Percentiles rank a stretch among this genome's conserved stretches.
Conservation (phyloP, 1,140 invertebrate species). For the Lutraria rhynchaena region DNA sequence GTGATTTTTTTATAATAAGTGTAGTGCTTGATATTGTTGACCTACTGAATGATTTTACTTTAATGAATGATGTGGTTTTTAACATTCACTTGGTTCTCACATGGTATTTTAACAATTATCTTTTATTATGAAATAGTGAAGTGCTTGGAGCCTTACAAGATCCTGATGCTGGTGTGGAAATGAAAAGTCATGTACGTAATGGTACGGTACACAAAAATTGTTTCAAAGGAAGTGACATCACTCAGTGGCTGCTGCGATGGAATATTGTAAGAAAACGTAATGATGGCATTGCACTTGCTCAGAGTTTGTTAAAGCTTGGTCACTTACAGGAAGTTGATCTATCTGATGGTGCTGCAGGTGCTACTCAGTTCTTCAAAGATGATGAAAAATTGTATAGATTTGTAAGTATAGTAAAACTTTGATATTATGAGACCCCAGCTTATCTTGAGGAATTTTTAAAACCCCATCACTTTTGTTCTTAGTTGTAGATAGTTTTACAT, state of each 20-base stretch:
- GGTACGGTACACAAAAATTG: constrained; percentile 75
- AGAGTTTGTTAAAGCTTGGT: constrained; percentile 71
- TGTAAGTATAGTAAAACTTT: too few species aligned
- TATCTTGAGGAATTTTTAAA: too few species aligned
- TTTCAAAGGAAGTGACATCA: constrained; percentile 71
- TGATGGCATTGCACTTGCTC: constrained; percentile 71
- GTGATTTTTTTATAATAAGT: too few species aligned
- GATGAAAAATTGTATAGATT: constrained; percentile 73
- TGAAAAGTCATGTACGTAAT: constrained; percentile 67
- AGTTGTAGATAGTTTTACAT: too few species aligned
- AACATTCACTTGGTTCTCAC: too few species aligned
- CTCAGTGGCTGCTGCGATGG: constrained; percentile 74
- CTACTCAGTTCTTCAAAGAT: constrained; percentile 68
- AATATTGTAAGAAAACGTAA: constrained; percentile 72
- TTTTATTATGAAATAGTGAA: constrained; percentile 65
- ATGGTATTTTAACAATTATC: too few species aligned
- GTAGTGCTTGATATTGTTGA: background rate
- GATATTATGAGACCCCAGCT: too few species aligned
- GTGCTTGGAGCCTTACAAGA: constrained; percentile 76
- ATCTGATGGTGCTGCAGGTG: constrained; percentile 68
- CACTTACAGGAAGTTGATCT: constrained; percentile 74
- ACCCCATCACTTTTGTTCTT: too few species aligned
- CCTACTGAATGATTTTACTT: too few species aligned
- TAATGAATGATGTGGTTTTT: too few species aligned
- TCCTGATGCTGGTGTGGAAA: constrained; percentile 72